Evolutionary conservation across 2,113 vertebrate genomes (phyloP), one percentile per base, ranked within the genome.

Genomic region (Leptodactylus fuscus): DNA sequence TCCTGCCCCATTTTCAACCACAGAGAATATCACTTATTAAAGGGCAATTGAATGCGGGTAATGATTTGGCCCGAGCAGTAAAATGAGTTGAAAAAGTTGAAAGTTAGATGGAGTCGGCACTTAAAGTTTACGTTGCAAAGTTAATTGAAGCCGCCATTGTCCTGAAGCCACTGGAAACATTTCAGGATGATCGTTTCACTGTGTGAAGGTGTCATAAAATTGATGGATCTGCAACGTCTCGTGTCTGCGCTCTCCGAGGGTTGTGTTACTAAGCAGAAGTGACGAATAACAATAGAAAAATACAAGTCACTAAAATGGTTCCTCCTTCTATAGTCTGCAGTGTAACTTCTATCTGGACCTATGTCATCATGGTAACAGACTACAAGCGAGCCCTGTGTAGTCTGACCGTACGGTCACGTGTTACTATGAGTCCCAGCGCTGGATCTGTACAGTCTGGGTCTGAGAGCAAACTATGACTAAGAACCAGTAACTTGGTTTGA

Each of bases 91-190:
- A 32, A 34, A 65, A 67, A 34, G 32, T 32, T 67, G 16, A 34
- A 67, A 32, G 60, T 32, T 29, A 32, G 62, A 34, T 34, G 62
- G 32, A 67, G 29, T 20, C 15, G 62, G 29, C 32, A 9, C 62
- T 34, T 36, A 67, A 67, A 67, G 29, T 67, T 67, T 67, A 67
- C 62, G 62, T 67, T 8, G 32, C 62, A 67, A 8, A 67, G 62
- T 36, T 67, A 67, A 67, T 67, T 67, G 62, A 67, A 67, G 32
- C 32, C 29, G 62, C 62, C 29, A 34, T 67, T 67, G 62, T 67
- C 29, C 62, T 20, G 34, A 67, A 67, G 15, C 62, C 62, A 34
- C 27, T 7, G 62, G 62, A 67, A 67, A 67, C 62, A 34, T 34
- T 67, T 34, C 29, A 27, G 1, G 58, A 62, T 27, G 58, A 62